These are phyloP conservation scores for Macrostomum lignano DNA, from an alignment of 1,140 invertebrate species.

Conservation along the genomic window DNA sequence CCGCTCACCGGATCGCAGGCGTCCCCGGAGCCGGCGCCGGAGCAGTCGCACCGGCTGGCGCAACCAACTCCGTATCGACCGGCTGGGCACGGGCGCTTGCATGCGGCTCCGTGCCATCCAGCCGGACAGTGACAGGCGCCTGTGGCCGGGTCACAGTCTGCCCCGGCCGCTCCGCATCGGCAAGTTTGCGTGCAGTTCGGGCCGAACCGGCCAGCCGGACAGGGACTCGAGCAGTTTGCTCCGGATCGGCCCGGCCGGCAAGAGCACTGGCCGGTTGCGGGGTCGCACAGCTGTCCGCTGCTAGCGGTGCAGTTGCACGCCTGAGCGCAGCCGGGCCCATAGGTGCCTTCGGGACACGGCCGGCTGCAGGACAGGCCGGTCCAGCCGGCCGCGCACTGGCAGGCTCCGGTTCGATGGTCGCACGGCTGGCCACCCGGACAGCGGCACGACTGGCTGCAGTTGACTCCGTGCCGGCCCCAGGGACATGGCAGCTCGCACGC, in stretches of 20 bases:
- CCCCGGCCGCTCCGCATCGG: no score
- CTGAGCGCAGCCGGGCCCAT: conserved; percentile 43
- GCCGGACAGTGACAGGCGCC: no score
- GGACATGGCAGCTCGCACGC: conserved; percentile 25
- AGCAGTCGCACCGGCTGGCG: no score
- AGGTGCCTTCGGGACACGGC: conserved; percentile 15
- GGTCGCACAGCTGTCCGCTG: no score
- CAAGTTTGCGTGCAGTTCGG: no score
- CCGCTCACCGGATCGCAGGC: conserved; percentile 49
- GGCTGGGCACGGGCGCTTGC: no score
- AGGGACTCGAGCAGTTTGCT: conserved; percentile 16
- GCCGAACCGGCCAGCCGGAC: no score
- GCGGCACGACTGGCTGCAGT: conserved; percentile 20
- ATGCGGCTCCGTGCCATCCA: no score
- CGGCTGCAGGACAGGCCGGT: conserved; percentile 38
- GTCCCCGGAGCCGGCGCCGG: no score
- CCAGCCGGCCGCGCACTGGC: conserved; percentile 52
- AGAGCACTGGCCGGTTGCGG: conserved; percentile 21
- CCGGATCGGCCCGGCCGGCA: conserved; percentile 20
- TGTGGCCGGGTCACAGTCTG: not conserved
- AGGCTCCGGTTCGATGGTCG: conserved; percentile 43
- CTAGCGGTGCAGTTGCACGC: conserved; percentile 51
- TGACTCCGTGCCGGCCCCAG: conserved; percentile 20
- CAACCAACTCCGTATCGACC: no score
- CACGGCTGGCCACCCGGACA: conserved; percentile 38